Base-by-base conservation (phyloP, 2,888 invertebrate genomes). In the Pristionchus exspectatus region DNA sequence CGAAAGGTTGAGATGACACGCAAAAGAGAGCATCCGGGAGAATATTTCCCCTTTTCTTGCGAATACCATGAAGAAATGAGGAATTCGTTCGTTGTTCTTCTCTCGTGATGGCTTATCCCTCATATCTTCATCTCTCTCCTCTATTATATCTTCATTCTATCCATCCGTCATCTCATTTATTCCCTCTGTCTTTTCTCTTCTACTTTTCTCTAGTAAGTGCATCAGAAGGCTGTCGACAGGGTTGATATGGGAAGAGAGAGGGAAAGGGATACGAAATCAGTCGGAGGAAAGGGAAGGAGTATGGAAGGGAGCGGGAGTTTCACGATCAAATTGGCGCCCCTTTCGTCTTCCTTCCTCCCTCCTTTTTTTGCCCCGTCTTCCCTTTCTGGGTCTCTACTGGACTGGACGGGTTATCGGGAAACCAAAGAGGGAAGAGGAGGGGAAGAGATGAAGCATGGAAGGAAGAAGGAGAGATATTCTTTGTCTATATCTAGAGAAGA, bases 311-410 rank as follows among this genome's bases (percentile, higher is more conserved):
- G 74, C 69, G 33, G 85, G 33, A 56, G 89, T 83, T 77, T 59
- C 83, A 63, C 63, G 84, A 89, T 87, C 27, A 83, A 14, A 54
- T 77, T 89, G 77, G 69, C 81, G 89, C 38, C 69, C 54, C 87
- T 83, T 85, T 74, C 85, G 89, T 90, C 89, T 87, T 77, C 56
- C 87, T 72, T 66, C 89, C 74, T 87, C 87, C 85, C 77, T 69
- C 72, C 86, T 83, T 69, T 59, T n/a, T 63, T 50, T 54, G 56
- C 83, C 30, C 54, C 74, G 12, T 77, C 74, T 56, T 87, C 87
- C 50, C 24, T 38, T 66, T 69, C 54, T 87, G 44, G 30, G 77
- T 54, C 77, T 77, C 89, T 90, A 89, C 89, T 89, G 77, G 81
- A 90, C 77, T 84, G 84, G 84, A 54, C 27, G 84, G 44, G 84